A percentile compares a stretch with the other conserved stretches of the same genome.
phyloP scores from a whole-genome alignment of 2,888 invertebrate genomes.

The Abscondita cerata region DNA sequence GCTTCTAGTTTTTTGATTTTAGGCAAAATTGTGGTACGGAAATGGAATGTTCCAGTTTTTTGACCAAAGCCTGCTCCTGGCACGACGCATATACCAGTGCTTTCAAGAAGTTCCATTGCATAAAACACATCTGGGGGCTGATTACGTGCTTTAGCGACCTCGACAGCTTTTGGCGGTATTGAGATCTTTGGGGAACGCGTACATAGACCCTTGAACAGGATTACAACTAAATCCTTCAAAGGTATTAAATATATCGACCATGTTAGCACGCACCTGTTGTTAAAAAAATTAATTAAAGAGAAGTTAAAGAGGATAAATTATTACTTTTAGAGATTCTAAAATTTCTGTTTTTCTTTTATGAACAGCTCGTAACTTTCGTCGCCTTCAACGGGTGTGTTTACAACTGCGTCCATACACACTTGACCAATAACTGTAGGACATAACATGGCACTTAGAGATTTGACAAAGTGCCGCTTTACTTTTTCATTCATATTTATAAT shows the following conservation, averaged over 20 bases:
- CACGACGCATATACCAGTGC: constrained; percentile 90
- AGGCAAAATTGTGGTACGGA: constrained; percentile 89
- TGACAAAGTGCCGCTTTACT: constrained; percentile 82
- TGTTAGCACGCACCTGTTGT: constrained; percentile 68
- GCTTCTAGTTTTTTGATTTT: constrained; percentile 79
- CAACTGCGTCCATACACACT: constrained; percentile 88
- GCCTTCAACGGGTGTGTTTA: constrained; percentile 83
- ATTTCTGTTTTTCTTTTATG: constrained; percentile 73
- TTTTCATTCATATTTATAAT: constrained; percentile 84
- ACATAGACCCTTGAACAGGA: constrained; percentile 93
- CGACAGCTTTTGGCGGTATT: constrained; percentile 83
- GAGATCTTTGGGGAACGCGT: constrained; percentile 91
- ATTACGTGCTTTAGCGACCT: constrained; percentile 77
- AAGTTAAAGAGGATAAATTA: background rate
- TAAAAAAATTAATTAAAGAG: background rate
- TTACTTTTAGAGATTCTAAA: constrained; percentile 72
- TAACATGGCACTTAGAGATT: constrained; percentile 92
- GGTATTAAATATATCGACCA: constrained; percentile 89
- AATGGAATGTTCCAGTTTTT: constrained; percentile 91
- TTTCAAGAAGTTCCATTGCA: constrained; percentile 89
- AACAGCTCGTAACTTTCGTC: constrained; percentile 88
- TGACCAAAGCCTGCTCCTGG: constrained; percentile 97
- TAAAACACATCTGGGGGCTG: constrained; percentile 90
- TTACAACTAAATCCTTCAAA: constrained; percentile 92
- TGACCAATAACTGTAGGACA: constrained; percentile 95